These are phyloP conservation scores for Hypomecis punctinalis DNA, from an alignment of 2,888 invertebrate species.

Conservation along the genomic window DNA sequence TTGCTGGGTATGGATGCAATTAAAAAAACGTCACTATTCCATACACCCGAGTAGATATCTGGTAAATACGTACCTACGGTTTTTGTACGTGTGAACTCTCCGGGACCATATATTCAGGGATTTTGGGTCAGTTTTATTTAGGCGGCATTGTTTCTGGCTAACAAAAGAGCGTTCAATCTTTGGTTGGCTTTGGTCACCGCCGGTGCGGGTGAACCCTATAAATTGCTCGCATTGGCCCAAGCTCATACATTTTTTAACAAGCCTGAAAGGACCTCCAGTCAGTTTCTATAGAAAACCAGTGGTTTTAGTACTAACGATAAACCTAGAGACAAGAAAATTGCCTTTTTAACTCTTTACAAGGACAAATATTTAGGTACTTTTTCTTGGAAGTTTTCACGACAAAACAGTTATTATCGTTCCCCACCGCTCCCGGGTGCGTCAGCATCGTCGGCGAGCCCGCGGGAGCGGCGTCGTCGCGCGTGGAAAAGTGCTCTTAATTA, in stretches of 20 bases:
- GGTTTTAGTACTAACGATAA: neutral
- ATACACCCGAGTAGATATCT: too few relatives aligned
- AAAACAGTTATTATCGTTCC: conserved; percentile 30
- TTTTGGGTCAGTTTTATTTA: conserved; percentile 12
- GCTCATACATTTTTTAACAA: conserved; percentile 19
- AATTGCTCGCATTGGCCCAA: conserved; percentile 11
- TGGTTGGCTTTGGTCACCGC: conserved; percentile 3
- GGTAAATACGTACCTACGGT: too few relatives aligned
- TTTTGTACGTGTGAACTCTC: neutral
- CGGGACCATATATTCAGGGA: neutral
- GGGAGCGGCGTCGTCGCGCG: conserved; percentile 41
- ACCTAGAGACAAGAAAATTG: neutral
- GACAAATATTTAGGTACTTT: neutral
- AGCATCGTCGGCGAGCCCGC: conserved; percentile 31
- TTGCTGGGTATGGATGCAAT: too few relatives aligned
- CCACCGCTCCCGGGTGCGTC: conserved; percentile 37
- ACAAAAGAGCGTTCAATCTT: conserved; percentile 18
- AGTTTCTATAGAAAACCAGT: neutral
- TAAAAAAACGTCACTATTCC: too few relatives aligned
- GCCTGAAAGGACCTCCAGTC: neutral
- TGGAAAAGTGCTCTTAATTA: conserved; percentile 78
- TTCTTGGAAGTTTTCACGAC: conserved; percentile 2
- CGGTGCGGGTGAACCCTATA: conserved; percentile 3
- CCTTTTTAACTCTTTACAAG: neutral
- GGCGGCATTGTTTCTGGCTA: conserved; percentile 1